Evolutionary conservation across 2,113 vertebrate species (phyloP).

Genomic region (Epinephelus lanceolatus): DNA sequence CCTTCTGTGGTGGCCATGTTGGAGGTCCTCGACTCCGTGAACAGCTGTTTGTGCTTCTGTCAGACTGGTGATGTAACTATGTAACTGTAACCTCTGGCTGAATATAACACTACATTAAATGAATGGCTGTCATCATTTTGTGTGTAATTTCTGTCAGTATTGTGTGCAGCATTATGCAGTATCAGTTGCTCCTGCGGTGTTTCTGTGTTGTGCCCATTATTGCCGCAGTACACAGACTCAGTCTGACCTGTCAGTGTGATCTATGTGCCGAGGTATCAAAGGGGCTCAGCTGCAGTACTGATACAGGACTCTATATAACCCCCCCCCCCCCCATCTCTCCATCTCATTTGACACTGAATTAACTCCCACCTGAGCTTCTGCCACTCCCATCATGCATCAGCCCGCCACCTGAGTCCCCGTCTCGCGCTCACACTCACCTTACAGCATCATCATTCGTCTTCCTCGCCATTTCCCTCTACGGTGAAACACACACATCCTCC

Average conservation of each 20-base stretch:
- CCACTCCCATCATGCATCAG: conserved; percentile 79
- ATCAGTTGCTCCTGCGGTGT: background rate
- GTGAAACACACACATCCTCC: background rate
- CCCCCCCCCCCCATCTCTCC: conserved; percentile 38
- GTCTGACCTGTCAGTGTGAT: conserved; percentile 72
- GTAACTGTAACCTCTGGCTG: background rate
- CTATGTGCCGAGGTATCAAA: conserved; percentile 52
- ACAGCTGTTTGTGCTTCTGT: background rate
- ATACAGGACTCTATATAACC: conserved; percentile 51
- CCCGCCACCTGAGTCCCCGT: conserved; percentile 71
- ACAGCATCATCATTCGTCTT: conserved; percentile 46
- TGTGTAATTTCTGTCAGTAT: background rate
- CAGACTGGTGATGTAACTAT: background rate
- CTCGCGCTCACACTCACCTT: conserved; percentile 34
- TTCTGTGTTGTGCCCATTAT: background rate
- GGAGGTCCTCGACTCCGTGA: background rate
- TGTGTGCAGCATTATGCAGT: background rate
- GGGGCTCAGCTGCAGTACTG: conserved; percentile 65
- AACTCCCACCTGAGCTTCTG: conserved; percentile 82
- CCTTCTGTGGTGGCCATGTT: conserved; percentile 12
- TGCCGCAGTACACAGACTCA: background rate
- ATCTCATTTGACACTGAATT: conserved; percentile 84
- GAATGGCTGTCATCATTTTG: background rate
- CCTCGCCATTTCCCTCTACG: conserved; percentile 1
- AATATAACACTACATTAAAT: background rate